Percentiles rank a stretch among this genome's conserved stretches.
phyloP scores from a whole-genome alignment of 2,113 vertebrate species.

The Scytalopus superciliaris region DNA sequence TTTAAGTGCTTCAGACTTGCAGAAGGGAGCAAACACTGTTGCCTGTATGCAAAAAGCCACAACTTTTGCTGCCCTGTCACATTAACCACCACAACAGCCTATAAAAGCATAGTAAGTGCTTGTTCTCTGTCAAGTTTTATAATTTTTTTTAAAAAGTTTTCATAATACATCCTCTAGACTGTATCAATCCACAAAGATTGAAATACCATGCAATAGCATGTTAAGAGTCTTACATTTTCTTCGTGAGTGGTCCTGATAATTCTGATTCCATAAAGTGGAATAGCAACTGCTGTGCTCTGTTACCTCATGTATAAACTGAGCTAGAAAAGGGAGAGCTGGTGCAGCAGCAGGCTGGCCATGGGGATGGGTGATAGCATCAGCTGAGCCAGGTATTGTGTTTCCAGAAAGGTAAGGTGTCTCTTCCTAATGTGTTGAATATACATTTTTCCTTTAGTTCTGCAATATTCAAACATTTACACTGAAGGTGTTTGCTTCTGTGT shows the following conservation, averaged over 20 bases:
- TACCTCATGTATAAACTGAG: not conserved
- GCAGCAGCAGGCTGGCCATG: not conserved
- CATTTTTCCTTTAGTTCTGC: not conserved
- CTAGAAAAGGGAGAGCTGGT: not conserved
- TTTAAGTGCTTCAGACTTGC: not conserved
- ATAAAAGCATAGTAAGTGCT: not conserved
- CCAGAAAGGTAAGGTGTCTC: not conserved
- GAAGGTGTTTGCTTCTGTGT: not conserved
- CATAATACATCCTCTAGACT: not conserved
- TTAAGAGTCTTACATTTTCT: not conserved
- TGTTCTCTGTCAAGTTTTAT: not conserved
- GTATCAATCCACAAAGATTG: not conserved
- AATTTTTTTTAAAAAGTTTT: not conserved
- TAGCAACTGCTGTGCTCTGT: not conserved
- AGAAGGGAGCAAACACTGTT: not conserved
- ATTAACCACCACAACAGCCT: not conserved
- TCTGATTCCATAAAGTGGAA: not conserved
- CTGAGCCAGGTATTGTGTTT: not conserved
- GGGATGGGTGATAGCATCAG: not conserved
- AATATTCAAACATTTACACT: not conserved
- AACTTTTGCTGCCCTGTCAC: not conserved
- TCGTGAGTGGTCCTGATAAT: not conserved
- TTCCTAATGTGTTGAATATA: not conserved
- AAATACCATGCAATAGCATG: not conserved
- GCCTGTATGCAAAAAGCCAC: not conserved